Conservation (phyloP, 92 coral and sea anemone genomes). For the Epizoanthus illoricatus region DNA sequence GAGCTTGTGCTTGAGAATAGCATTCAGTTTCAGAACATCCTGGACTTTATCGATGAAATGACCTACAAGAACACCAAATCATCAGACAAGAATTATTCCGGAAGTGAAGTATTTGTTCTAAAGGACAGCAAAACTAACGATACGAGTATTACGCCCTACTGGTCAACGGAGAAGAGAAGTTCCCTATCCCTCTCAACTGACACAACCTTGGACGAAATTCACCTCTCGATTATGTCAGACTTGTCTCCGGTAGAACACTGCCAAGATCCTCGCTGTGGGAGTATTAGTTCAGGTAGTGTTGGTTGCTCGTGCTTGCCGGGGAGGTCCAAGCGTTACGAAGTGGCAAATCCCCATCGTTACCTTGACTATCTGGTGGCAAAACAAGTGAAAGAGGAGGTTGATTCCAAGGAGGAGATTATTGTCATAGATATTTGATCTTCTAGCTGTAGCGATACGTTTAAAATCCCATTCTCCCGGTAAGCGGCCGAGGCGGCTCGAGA, state of each 20-base stretch:
- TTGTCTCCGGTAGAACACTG: background rate
- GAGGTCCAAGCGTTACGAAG: slow-evolving; percentile 59
- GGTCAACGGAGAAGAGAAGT: slow-evolving; percentile 54
- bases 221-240: slow-evolving; percentile 18
- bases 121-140: slow-evolving; percentile 24
- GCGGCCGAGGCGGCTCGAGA: too few relatives aligned
- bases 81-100: background rate
- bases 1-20: slow-evolving; percentile 43
- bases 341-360: slow-evolving; percentile 51
- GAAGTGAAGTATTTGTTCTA: background rate
- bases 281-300: slow-evolving; percentile 26
- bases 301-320: slow-evolving; percentile 60
- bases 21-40: slow-evolving; percentile 77
- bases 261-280: slow-evolving; percentile 21
- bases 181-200: slow-evolving; percentile 27
- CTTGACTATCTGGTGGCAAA: slow-evolving; percentile 44
- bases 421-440: slow-evolving; percentile 17
- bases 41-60: slow-evolving; percentile 81
- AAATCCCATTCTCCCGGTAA: too few relatives aligned
- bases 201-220: slow-evolving; percentile 38
- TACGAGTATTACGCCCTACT: slow-evolving; percentile 11
- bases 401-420: slow-evolving; percentile 34
- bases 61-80: slow-evolving; percentile 52
- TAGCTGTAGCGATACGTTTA: too few relatives aligned
- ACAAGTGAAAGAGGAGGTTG: slow-evolving; percentile 27